Conservation (phyloP, 2,888 invertebrate genomes). For the Cryptus viduatorius region DNA sequence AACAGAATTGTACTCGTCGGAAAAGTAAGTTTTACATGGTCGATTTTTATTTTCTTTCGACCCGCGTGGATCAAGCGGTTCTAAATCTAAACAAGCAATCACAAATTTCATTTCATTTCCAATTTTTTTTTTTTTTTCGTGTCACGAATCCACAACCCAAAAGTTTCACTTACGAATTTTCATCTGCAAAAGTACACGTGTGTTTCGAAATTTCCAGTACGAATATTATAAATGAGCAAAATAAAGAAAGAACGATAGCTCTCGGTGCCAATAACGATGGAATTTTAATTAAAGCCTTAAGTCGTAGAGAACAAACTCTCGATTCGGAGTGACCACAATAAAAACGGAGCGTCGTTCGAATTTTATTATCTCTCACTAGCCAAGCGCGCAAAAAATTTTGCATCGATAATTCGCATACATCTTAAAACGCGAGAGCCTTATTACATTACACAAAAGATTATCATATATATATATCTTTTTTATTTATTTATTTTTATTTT, state of each 20-base stretch:
- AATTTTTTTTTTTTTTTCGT: slow-evolving; percentile 50
- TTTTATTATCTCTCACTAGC: slow-evolving; percentile 37
- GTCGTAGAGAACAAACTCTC: neutral
- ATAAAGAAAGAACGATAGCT: neutral
- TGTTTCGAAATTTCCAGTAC: slow-evolving; percentile 7
- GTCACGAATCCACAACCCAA: slow-evolving; percentile 38
- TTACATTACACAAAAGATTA: slow-evolving; percentile 57
- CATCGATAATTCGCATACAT: slow-evolving; percentile 42
- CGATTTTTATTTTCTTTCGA: neutral
- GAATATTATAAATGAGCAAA: slow-evolving; percentile 12
- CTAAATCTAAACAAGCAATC: slow-evolving; percentile 28
- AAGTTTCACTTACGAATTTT: slow-evolving; percentile 57
- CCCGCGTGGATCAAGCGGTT: slow-evolving; percentile 9
- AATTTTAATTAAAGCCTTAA: neutral
- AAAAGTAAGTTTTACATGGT: neutral
- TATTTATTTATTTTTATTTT: slow-evolving; percentile 24
- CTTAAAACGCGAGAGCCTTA: slow-evolving; percentile 50
- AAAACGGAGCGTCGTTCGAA: slow-evolving; percentile 20
- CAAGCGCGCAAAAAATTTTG: slow-evolving; percentile 33
- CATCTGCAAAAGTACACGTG: neutral
- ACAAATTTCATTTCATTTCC: slow-evolving; percentile 18
- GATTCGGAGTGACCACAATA: neutral
- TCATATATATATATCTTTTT: slow-evolving; percentile 48
- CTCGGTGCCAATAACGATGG: neutral
- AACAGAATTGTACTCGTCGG: slow-evolving; percentile 24